A percentile compares a stretch with the other conserved stretches of the same genome.
These are phyloP conservation scores for Lithobius niger DNA, from an alignment of 1,140 invertebrate genomes.

Conservation along the genomic window DNA sequence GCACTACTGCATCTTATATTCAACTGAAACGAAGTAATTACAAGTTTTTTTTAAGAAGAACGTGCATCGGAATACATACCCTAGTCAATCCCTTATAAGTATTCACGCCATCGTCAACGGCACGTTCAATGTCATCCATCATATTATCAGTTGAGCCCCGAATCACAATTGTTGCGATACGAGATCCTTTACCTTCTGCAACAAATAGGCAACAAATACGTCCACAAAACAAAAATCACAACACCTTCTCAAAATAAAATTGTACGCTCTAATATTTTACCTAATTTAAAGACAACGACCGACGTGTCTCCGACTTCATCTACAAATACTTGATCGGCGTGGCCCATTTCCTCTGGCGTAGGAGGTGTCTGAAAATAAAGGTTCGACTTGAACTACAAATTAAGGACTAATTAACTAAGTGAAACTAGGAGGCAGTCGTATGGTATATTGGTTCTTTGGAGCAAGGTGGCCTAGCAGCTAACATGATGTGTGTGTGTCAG, in stretches of 20 bases:
- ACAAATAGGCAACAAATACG: background rate
- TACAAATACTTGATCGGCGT: conserved; percentile 79
- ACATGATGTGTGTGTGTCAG: too few species aligned
- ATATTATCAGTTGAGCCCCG: conserved; percentile 95
- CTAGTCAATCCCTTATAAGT: conserved; percentile 81
- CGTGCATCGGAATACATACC: too few species aligned
- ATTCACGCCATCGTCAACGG: conserved; percentile 97
- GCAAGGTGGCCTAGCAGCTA: too few species aligned
- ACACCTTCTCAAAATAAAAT: background rate
- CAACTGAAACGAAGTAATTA: too few species aligned
- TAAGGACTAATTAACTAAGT: background rate
- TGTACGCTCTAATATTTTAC: conserved; percentile 19
- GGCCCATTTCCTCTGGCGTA: conserved; percentile 79
- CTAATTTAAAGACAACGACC: conserved; percentile 79
- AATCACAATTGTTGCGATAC: conserved; percentile 84
- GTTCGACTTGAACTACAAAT: conserved; percentile 2
- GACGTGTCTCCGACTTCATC: conserved; percentile 93
- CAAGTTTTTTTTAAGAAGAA: too few species aligned
- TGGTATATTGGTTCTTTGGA: too few species aligned
- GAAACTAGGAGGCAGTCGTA: too few species aligned
- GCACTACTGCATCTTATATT: too few species aligned
- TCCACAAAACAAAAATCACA: background rate
- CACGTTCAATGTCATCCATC: conserved; percentile 97
- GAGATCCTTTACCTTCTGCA: conserved; percentile 49
- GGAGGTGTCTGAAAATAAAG: conserved; percentile 46